Percentiles rank a stretch among this genome's conserved stretches.
Evolutionary conservation across 2,113 vertebrate genomes (phyloP).

Genomic region (Phaethornis superciliosus): DNA sequence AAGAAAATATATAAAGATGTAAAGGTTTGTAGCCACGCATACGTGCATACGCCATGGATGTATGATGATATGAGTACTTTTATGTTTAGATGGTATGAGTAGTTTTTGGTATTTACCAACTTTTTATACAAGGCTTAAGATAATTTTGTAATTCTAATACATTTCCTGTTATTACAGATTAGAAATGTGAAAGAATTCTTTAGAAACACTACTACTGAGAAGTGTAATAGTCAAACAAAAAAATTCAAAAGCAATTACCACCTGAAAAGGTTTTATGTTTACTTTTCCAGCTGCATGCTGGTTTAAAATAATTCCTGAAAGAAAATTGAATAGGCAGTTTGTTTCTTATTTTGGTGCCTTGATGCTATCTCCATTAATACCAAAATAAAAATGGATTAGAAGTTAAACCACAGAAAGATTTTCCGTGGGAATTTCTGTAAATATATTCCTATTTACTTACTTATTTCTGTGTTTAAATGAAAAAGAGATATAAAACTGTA

Average conservation of each 20-base stretch:
- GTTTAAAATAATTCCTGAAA: neutral
- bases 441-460: conserved; percentile 7
- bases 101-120: neutral
- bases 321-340: neutral
- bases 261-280: neutral
- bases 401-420: neutral
- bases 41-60: no score
- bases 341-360: neutral
- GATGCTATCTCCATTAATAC: neutral
- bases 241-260: neutral
- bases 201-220: neutral
- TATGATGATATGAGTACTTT: no score
- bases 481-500: neutral
- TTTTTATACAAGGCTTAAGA: neutral
- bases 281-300: neutral
- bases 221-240: neutral
- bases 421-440: neutral
- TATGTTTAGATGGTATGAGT: neutral
- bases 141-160: neutral
- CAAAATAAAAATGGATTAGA: neutral
- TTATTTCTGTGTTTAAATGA: conserved; percentile 28
- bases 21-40: neutral
- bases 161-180: neutral
- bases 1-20: neutral
- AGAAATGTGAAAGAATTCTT: neutral